Base-by-base conservation (phyloP, 1,140 invertebrate species). In the Ooceraea biroi region DNA sequence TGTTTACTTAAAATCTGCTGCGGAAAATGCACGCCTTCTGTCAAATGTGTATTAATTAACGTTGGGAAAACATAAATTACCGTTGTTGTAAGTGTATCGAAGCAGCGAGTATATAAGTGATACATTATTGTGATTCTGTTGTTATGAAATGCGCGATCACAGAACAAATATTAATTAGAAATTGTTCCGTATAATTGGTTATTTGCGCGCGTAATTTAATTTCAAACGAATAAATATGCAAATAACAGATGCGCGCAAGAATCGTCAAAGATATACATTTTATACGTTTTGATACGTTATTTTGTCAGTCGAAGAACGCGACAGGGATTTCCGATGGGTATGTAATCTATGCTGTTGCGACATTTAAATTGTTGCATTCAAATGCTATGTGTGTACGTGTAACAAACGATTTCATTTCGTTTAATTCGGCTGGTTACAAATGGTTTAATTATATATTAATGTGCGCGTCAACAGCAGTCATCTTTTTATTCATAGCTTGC, bases 401-500 rank as follows among this genome's bases (percentile, higher is more conserved):
- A 68, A 68, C 25, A 19, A 17, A 19, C n/a, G 52, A 66, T 27
- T n/a, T n/a, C 7, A 7, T 36, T 78, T 55, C 66, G 68, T 78
- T 52, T 66, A 55, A 19, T 68, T 57, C 50, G 17, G 5, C 66
- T 44, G 17, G 68, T 69, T 78, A 78, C 22, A 68, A 17, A 27
- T 41, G 30, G n/a, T 4, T 57, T 69, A 78, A 69, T 78, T 76
- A 41, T 27, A 52, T 36, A 63, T 61, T 65, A 69, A 52, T 4
- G 12, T 55, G 63, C 30, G 44, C 55, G 30, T 68, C 30, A 52
- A 52, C 30, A 52, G 17, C 19, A 44, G 7, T n/a, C 63, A 52
- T 19, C 63, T 69, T 55, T 8, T 78, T 55, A 78, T 69, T 52
- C 22, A 3, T 73, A 60, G 12, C 17, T 10, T 52, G 10, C 14